Evolutionary conservation across 1,140 invertebrate genomes (phyloP), one percentile per base, ranked within the genome.

Genomic region (Apis florea): DNA sequence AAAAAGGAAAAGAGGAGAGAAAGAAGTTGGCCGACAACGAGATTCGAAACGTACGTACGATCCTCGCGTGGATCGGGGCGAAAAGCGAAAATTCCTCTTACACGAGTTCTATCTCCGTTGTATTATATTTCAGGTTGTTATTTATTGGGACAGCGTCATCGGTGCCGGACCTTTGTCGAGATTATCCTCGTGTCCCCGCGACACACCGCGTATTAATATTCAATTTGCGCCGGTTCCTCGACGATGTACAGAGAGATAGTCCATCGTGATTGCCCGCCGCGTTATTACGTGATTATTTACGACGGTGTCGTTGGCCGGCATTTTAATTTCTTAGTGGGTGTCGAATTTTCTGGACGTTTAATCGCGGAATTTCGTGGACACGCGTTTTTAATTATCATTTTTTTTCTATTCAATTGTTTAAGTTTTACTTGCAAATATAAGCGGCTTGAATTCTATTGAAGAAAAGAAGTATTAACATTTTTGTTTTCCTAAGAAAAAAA

Each of bases 91-190:
- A 80, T 74, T 81, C 72, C 71, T 75, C 40, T 81, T 75, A 51
- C 54, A 31, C 71, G 61, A 53, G 40, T 56, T 31, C 66, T 74
- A 80, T 80, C 71, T 80, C 47, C 21, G 61, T 15, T 58, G 71
- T 75, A 81, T 81, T 81, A 81, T 66, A 66, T 81, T 81, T 75
- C 79, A 75, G 21, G 4, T 59, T 40, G 72, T 81, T 81, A 81
- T 81, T 81, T 81, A 81, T 81, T 75, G 47, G 63, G 21, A 68
- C 72, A 26, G 15, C 26, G 19, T 53, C 58, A 53, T 72, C 51
- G 58, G 77, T 24, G 21, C 26, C 24, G 19, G 40, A 31, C 24
- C 70, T 67, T 51, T 67, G 79, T 49, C 31, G 40, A 17, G 70
- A 3, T 47, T 31, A 40, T 61, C 59, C 26, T 24, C 78, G 59